Base-by-base conservation (phyloP, 64 coral and sea anemone genomes). In the Stichodactyla mertensii region DNA sequence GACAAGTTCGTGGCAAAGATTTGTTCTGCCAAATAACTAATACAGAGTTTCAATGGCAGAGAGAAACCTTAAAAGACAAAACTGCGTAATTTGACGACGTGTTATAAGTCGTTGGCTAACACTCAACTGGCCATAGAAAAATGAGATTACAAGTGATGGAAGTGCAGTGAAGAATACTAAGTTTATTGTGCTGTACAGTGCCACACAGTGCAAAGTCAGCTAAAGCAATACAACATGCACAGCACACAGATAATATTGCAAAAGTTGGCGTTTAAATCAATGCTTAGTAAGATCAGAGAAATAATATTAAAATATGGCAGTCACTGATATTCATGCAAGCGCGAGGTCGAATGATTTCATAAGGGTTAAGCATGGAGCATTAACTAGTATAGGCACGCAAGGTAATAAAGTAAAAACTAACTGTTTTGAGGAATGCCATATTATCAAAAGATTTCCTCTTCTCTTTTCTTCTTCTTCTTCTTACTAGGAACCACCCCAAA, bases 341-440 rank as follows among this genome's bases (percentile, higher is more conserved):
- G 69, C 24, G 10, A 27, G 69, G 69, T 74, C 69, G 69, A 74
- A 74, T 74, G 69, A 74, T 74, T 74, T 74, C 69, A 74, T 27
- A 74, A 74, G 69, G 69, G 69, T 23, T 74, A 74, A 74, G 69
- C 69, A 74, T 74, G 69, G 69, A 74, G 69, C 10, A 31, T 12
- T 13, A 11, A 11, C n/a, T 74, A 74, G 69, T 10, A 31, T 13
- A 74, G 69, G 69, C 69, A 74, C 69, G 24, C 14, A 11, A 58
- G 56, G 56, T 4, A 58, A 9, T 58, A 58, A 2, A 31, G 28
- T 58, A 58, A 15, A 0, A 4, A 1, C 1, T 45, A 58, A 58
- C n/a, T n/a, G 4, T 45, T 31, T 31, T 31, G 28, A 31, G 28
- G 28, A 31, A 31, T 31, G 28, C 28, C 28, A 31, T 45, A 45